Evolutionary conservation across 1,140 invertebrate species (phyloP).

Genomic region (Drosophila varians): DNA sequence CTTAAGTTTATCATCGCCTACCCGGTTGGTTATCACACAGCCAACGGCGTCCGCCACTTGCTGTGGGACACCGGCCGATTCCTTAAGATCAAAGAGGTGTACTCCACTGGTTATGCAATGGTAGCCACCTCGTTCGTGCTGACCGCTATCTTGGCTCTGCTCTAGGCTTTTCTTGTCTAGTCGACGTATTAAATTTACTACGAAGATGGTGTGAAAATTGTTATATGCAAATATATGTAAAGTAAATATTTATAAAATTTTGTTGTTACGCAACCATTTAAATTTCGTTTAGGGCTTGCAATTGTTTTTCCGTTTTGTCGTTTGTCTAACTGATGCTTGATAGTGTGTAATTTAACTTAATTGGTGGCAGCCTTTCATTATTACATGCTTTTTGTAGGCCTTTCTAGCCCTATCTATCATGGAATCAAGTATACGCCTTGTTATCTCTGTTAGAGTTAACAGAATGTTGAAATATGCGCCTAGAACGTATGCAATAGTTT

Average conservation of each 20-base stretch:
- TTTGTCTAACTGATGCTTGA: not conserved
- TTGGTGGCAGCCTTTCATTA: not conserved
- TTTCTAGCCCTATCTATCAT: not conserved
- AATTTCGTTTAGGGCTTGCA: not conserved
- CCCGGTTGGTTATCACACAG: conserved; percentile 88
- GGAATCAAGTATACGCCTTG: conserved; percentile 15
- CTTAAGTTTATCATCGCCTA: conserved; percentile 86
- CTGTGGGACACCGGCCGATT: conserved; percentile 89
- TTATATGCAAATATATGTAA: conserved; percentile 70
- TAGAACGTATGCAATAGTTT: conserved; percentile 7
- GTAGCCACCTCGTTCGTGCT: conserved; percentile 83
- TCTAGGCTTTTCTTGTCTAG: conserved; percentile 40
- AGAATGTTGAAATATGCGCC: not conserved
- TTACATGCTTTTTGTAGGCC: not conserved
- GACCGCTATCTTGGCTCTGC: conserved; percentile 71
- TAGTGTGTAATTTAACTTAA: not conserved
- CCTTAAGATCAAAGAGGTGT: conserved; percentile 89
- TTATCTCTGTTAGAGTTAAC: not conserved
- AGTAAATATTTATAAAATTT: conserved; percentile 60
- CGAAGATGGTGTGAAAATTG: conserved; percentile 44
- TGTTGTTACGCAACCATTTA: conserved; percentile 55
- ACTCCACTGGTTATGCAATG: conserved; percentile 88
- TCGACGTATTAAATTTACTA: conserved; percentile 50
- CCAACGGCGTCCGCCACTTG: conserved; percentile 90
- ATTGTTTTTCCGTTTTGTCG: not conserved